Base-by-base conservation (phyloP, 2,113 vertebrate species). In the Hystrix cristata region DNA sequence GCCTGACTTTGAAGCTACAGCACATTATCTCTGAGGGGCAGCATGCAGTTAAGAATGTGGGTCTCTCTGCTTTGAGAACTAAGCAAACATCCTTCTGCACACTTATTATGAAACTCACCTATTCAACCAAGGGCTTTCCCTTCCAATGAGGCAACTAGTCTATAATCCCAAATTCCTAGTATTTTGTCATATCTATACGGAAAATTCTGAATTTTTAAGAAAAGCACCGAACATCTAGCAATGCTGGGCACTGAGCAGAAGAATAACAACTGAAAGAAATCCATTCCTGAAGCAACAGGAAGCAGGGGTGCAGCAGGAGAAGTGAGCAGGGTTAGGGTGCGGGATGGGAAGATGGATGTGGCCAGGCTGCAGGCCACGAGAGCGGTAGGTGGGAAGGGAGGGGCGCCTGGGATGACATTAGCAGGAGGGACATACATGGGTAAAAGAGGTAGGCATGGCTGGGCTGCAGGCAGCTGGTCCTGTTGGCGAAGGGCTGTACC, bases 391-490 rank as follows among this genome's bases (percentile, higher is more conserved):
- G n/a, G 23, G 60, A 51, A 67, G 31, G 15, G 5, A 31, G 15
- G 51, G 4, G 4, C 21, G 48, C 1, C 5, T 1, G 12, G 2
- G 48, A 38, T 29, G 18, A 38, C 4, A 3, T 11, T 0, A 55
- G 21, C 21, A 31, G 18, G 31, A 13, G 13, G 60, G 5, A 14
- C 16, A 53, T 1, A 11, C 1, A 3, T 34, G 9, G 64, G 23
- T 16, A 21, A n/a, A 18, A 23, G 25, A 79, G 5, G 3, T 23
- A 15, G 46, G 21, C 0, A 0, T 12, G 27, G 31, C 43, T 15
- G 11, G 38, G 48, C 34, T 51, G 6, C 38, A 81, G 23, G 16
- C 9, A 29, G 23, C 25, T 57, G 21, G 55, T 69, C 19, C 3
- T 0, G 16, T 14, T 78, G 46, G 8, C 38, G 5, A 71, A 38